phyloP scores from a whole-genome alignment of 2,797 vertebrate species.

The Sebastes alutus region DNA sequence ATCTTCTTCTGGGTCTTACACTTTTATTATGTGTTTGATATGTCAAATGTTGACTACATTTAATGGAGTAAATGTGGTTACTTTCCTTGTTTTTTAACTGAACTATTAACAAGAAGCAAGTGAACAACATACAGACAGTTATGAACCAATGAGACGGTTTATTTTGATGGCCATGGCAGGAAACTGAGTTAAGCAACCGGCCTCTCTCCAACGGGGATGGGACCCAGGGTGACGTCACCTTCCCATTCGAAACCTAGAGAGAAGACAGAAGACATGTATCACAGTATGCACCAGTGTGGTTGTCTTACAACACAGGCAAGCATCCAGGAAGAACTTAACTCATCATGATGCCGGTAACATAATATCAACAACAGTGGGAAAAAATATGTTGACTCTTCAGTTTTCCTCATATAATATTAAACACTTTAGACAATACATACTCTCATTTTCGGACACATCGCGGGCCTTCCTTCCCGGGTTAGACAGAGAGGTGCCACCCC shows the following conservation, averaged over 20 bases:
- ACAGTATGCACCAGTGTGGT: background rate
- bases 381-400: background rate
- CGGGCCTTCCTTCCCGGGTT: conserved; percentile 13
- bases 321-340: background rate
- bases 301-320: background rate
- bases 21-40: background rate
- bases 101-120: conserved; percentile 13
- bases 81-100: background rate
- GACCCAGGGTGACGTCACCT: conserved; percentile 62
- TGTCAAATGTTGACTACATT: background rate
- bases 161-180: conserved; percentile 43
- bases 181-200: conserved; percentile 24
- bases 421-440: conserved; percentile 17
- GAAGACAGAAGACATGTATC: conserved; percentile 11
- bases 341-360: background rate
- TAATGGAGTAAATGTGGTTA: background rate
- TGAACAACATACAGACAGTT: conserved; percentile 36
- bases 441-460: conserved; percentile 5
- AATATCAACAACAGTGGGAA: background rate
- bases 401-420: background rate
- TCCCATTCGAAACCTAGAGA: conserved; percentile 66
- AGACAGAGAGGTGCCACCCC: background rate
- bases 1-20: background rate
- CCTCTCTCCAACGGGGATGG: conserved; percentile 48
- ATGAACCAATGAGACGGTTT: conserved; percentile 56